Evolutionary conservation across 2,888 invertebrate genomes (phyloP).

Genomic region (Trachelus troglodyta): DNA sequence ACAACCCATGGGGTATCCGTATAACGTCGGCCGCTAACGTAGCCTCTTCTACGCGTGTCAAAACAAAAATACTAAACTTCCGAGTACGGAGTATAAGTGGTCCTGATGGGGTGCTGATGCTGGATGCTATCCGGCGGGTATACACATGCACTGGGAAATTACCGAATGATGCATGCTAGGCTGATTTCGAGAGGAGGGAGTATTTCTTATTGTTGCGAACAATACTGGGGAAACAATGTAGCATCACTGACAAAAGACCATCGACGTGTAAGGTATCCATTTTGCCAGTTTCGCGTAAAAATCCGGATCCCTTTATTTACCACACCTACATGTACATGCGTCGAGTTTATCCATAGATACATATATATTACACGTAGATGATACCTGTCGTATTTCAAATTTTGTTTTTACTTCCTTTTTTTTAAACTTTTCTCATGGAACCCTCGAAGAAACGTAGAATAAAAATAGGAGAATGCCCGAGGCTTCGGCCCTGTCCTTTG

Average conservation of each 20-base stretch:
- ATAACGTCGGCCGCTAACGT: constrained; percentile 38
- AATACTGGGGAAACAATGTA: constrained; percentile 46
- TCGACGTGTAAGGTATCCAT: constrained; percentile 16
- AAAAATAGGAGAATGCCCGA: not conserved
- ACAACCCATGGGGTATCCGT: constrained; percentile 57
- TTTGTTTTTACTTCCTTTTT: not conserved
- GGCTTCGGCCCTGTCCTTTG: not conserved
- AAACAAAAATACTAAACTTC: constrained; percentile 52
- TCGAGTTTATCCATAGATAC: not conserved
- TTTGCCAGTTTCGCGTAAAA: not conserved
- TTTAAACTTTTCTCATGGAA: not conserved
- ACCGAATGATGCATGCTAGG: constrained; percentile 55
- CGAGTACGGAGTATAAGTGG: not conserved
- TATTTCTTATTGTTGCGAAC: constrained; percentile 43
- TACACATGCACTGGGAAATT: constrained; percentile 49
- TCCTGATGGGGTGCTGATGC: not conserved
- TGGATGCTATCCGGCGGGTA: constrained; percentile 16
- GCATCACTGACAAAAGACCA: constrained; percentile 44
- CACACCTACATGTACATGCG: not conserved
- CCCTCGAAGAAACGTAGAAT: constrained; percentile 1
- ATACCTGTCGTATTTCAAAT: not conserved
- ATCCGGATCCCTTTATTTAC: not conserved
- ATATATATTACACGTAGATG: not conserved
- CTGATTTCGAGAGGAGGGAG: constrained; percentile 36
- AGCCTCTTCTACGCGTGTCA: constrained; percentile 60